Evolutionary conservation across 2,113 vertebrate species (phyloP), one percentile per base, ranked within the genome.

Genomic region (Egretta garzetta): DNA sequence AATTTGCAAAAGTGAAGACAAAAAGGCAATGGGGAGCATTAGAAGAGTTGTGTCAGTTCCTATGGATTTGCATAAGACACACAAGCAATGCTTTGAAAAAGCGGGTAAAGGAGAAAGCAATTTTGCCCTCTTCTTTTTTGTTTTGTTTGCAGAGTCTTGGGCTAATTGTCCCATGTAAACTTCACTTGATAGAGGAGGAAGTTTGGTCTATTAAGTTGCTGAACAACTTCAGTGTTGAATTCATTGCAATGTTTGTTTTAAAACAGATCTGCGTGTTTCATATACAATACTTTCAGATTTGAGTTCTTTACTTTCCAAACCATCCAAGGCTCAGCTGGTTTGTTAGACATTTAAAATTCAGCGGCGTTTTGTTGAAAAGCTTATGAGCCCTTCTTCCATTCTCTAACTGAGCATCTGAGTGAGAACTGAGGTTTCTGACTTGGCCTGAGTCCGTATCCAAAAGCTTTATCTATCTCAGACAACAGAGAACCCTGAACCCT

Each of bases 231-330:
- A 45, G 71, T 75, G 28, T 18, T 90, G 70, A 85, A 95, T 97
- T 87, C 89, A 93, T 91, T 82, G 70, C 76, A 43, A 27, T 77
- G 52, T 39, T 94, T 82, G 45, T 86, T 96, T 89, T 89, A 45
- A 80, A 92, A 81, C 30, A 89, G 39, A 81, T 87, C 58, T 82
- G 35, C 8, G n/a, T 19, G 19, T 91, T 89, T 86, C 50, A 45
- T 18, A 72, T 37, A 60, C 87, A 95, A 80, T 58, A 24, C 18
- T 84, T 77, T 84, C 52, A 79, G 28, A 72, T 89, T 92, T 93
- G 45, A 88, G 22, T 37, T 11, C 43, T 3, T 55, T 84, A 39
- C 12, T 72, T 95, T 80, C 79, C 53, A 82, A 81, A 64, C 39
- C 49, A 88, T 35, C 28, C 45, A 73, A 72, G 67, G 60, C 41